Evolutionary conservation across 2,797 vertebrate species (phyloP), one percentile per base, ranked within the genome.

Genomic region (Hippocampus kuda): DNA sequence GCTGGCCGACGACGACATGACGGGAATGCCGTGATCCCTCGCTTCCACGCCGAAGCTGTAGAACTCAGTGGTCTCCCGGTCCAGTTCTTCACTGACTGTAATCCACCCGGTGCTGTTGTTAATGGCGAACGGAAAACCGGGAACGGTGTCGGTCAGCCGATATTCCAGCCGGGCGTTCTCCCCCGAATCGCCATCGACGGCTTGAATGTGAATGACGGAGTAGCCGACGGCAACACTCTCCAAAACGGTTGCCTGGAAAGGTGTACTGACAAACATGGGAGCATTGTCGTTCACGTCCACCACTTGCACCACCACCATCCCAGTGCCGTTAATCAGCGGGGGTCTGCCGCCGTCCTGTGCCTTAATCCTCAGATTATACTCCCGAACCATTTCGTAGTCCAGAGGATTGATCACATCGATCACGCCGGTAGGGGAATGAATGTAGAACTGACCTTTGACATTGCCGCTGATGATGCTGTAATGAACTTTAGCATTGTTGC

Each of bases 81-180:
- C 97, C 54, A 99, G 90, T 68, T 94, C 94, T 0, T 86, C 77
- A 0, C 90, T 87, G 68, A 96, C 93, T 0, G 93, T 97, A 69
- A 99, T 93, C 96, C 96, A 98, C 6, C 97, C 97, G 0, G 97
- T 98, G 84, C 93, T 97, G 81, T 99, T 96, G 84, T 98, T 98
- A 82, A 99, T 94, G 66, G 90, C 90, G 76, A 99, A 96, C 0
- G 97, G 97, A 65, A 99, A 99, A 57, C 86, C 89, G 0, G 92
- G 88, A 0, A 85, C 68, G 13, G 89, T 90, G 80, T 94, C 94
- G 1, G 93, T 90, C 20, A 99, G 91, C 60, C 90, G 86, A 72
- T 99, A 99, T 49, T 93, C 92, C 86, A 99, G 85, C 5, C 91
- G 93, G 0, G 96, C 90, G 0, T 99, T 99, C 70, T 98, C 94